Evolutionary conservation across 2,797 vertebrate species (phyloP).

Genomic region (Galago senegalensis): DNA sequence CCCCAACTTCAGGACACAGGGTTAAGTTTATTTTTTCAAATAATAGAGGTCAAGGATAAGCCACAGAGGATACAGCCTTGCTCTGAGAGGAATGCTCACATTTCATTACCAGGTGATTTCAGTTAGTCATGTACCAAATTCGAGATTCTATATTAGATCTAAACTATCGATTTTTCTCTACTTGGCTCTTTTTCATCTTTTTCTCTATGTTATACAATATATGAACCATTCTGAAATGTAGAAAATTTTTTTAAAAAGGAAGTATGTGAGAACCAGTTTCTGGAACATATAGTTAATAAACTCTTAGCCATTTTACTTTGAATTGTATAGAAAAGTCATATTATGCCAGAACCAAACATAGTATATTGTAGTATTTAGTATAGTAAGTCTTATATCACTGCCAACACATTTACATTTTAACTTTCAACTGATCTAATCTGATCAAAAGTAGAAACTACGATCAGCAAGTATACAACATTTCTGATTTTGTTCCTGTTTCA

Average conservation of each 20-base stretch:
- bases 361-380: constrained; percentile 47
- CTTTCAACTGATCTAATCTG: not conserved
- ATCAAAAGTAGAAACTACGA: not conserved
- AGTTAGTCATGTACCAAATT: constrained; percentile 15
- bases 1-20: constrained; percentile 58
- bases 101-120: constrained; percentile 74
- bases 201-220: not conserved
- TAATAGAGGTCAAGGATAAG: constrained; percentile 65
- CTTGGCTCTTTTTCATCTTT: not conserved
- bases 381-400: not conserved
- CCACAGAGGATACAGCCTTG: constrained; percentile 68
- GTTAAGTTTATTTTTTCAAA: constrained; percentile 82
- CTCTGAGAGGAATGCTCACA: constrained; percentile 57
- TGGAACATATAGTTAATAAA: not conserved
- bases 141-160: not conserved
- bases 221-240: not conserved
- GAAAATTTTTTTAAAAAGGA: not conserved
- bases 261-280: not conserved
- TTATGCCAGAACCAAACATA: not conserved
- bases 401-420: not conserved
- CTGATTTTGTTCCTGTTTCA: not conserved
- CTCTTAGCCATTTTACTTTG: constrained; percentile 30
- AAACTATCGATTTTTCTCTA: not conserved
- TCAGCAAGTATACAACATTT: not conserved
- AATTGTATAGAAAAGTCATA: constrained; percentile 5